Conservation (phyloP, 2,113 vertebrate genomes). For the Gila orcuttii region DNA sequence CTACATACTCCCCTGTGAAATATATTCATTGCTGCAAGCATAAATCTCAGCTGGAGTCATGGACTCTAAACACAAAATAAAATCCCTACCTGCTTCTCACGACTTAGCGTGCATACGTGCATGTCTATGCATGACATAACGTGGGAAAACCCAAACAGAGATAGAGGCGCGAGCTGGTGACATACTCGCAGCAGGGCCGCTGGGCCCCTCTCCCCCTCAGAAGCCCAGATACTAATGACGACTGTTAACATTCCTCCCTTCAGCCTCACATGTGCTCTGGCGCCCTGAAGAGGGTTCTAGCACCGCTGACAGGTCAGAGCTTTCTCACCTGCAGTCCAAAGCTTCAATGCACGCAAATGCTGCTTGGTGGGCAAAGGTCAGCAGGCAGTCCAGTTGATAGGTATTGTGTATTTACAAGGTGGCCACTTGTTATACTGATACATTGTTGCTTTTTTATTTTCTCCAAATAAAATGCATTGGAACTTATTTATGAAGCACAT, state of each 20-base stretch:
- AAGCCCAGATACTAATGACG: constrained; percentile 52
- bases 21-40: not conserved
- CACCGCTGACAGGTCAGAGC: constrained; percentile 13
- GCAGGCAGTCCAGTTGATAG: not conserved
- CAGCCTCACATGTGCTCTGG: constrained; percentile 25
- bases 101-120: constrained; percentile 8
- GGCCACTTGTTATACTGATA: not conserved
- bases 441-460: not conserved
- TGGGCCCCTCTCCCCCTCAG: constrained; percentile 44
- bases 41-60: constrained; percentile 29
- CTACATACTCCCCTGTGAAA: not conserved
- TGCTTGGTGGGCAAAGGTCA: constrained; percentile 19
- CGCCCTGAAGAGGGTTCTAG: constrained; percentile 38
- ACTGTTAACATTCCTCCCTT: constrained; percentile 52
- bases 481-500: not conserved
- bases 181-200: constrained; percentile 42
- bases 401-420: not conserved
- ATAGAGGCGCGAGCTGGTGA: constrained; percentile 51
- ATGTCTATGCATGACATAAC: constrained; percentile 50
- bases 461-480: too few species aligned
- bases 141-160: constrained; percentile 60
- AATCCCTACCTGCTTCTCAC: constrained; percentile 45
- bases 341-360: not conserved
- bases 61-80: constrained; percentile 19
- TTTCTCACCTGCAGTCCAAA: constrained; percentile 31